phyloP scores from a whole-genome alignment of 2,888 invertebrate genomes.

The Troides helena region DNA sequence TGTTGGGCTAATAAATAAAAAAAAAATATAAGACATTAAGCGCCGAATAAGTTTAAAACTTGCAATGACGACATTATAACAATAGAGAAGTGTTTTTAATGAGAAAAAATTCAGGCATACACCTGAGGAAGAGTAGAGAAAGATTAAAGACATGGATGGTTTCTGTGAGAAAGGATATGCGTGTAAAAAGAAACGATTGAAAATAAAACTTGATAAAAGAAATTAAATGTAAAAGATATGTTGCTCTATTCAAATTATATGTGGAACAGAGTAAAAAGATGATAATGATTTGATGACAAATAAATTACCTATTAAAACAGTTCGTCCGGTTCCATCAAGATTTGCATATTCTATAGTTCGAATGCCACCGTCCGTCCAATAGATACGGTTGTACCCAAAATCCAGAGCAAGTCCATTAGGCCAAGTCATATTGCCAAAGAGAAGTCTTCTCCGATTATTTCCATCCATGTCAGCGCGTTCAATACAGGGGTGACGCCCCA shows the following conservation, averaged over 20 bases:
- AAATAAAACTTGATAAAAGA: no score
- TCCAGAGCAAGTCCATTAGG: conserved; percentile 94
- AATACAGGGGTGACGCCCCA: conserved; percentile 91
- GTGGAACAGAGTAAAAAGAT: no score
- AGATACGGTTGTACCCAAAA: conserved; percentile 84
- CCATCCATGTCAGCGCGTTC: conserved; percentile 95
- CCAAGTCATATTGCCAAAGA: conserved; percentile 86
- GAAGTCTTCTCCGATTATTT: conserved; percentile 81
- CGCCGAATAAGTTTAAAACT: neutral
- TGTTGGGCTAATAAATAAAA: conserved; percentile 68
- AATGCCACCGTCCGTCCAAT: conserved; percentile 93
- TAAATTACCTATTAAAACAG: conserved; percentile 81
- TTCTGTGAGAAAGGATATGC: no score
- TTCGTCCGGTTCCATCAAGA: conserved; percentile 87
- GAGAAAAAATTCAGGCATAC: no score
- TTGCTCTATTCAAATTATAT: no score
- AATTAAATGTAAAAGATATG: no score
- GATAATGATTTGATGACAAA: neutral
- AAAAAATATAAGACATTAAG: neutral
- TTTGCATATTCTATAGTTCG: conserved; percentile 89
- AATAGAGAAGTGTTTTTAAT: no score
- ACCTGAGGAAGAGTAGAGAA: no score
- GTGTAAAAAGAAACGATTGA: no score
- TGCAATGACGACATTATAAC: neutral
- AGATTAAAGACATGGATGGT: no score